Percentiles rank a stretch among this genome's conserved stretches.
phyloP scores from a whole-genome alignment of 2,888 invertebrate species.

The Aricia artaxerxes region DNA sequence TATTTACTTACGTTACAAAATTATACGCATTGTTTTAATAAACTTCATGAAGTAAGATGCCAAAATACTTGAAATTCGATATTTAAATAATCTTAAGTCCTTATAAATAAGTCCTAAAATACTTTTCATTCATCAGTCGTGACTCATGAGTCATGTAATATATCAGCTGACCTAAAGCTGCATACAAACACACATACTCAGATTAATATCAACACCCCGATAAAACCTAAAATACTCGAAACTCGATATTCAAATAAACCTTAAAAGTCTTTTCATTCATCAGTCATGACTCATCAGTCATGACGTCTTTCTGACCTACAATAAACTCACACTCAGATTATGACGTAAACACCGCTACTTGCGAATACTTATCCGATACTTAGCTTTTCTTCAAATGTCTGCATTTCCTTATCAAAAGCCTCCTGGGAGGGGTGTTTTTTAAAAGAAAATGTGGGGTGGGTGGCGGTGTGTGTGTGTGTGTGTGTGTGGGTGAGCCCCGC shows the following conservation, averaged over 20 bases:
- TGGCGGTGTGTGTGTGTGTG: slow-evolving; percentile 43
- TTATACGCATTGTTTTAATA: too few relatives aligned
- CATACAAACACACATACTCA: background rate
- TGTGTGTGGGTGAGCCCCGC: slow-evolving; percentile 53
- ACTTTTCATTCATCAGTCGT: background rate
- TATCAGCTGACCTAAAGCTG: background rate
- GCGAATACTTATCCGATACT: slow-evolving; percentile 72
- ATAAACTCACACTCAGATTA: slow-evolving; percentile 47
- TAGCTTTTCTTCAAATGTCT: slow-evolving; percentile 79
- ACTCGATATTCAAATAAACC: background rate
- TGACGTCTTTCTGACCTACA: slow-evolving; percentile 17
- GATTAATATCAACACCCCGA: background rate
- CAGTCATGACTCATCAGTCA: background rate
- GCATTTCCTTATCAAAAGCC: slow-evolving; percentile 80
- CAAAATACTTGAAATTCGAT: background rate
- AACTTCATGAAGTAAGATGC: too few relatives aligned
- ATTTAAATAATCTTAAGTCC: background rate
- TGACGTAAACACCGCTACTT: slow-evolving; percentile 61
- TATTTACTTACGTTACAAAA: too few relatives aligned
- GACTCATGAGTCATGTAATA: background rate
- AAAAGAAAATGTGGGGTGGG: slow-evolving; percentile 56
- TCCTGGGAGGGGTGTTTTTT: slow-evolving; percentile 64
- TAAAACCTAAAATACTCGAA: background rate
- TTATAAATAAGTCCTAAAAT: too few relatives aligned
- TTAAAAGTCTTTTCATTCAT: background rate